Base-by-base conservation (phyloP, 2,113 vertebrate species). In the Catharus minimus region DNA sequence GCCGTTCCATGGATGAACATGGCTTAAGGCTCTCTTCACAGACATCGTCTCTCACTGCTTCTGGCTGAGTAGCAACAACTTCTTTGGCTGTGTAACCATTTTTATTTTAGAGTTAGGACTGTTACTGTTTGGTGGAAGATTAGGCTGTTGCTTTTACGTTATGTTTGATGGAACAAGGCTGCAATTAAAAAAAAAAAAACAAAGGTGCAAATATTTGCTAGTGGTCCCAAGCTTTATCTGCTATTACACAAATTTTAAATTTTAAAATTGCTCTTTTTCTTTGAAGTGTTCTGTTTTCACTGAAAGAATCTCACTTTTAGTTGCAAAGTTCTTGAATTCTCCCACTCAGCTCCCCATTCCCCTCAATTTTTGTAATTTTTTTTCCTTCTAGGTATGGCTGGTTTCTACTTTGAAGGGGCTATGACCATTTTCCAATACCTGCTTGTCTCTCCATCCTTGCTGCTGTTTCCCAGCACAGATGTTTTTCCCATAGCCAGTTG, bases 31-130 rank as follows among this genome's bases (percentile, higher is more conserved):
- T 79, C 47, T 73, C 24, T 53, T 69, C 43, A n/a, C 13, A 44
- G 21, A 15, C 46, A 39, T 3, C 0, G 21, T 52, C 41, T 81
- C 64, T 84, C 0, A 0, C 33, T 86, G 38, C 18, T 30, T 72
- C 38, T 53, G 16, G 38, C 32, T 49, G 15, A 15, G 16, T 43
- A 78, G 41, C 20, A 41, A 9, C 26, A 67, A 41, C 17, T 86
- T 72, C 23, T 72, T 33, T 56, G 15, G 17, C 39, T 67, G 16
- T 52, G 56, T 44, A 69, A 39, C 11, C 32, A 20, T 52, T 75
- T 80, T 80, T 85, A 57, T 57, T 82, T 82, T 77, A 43, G 58
- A 61, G 64, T 77, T 43, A 53, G 38, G 10, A 43, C 23, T 55
- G 15, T 23, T 38, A 52, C 17, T 17, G 5, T 47, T 80, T 56